A percentile compares a stretch with the other conserved stretches of the same genome.
Evolutionary conservation across 2,888 invertebrate species (phyloP).

Genomic region (Drosophila formosana): DNA sequence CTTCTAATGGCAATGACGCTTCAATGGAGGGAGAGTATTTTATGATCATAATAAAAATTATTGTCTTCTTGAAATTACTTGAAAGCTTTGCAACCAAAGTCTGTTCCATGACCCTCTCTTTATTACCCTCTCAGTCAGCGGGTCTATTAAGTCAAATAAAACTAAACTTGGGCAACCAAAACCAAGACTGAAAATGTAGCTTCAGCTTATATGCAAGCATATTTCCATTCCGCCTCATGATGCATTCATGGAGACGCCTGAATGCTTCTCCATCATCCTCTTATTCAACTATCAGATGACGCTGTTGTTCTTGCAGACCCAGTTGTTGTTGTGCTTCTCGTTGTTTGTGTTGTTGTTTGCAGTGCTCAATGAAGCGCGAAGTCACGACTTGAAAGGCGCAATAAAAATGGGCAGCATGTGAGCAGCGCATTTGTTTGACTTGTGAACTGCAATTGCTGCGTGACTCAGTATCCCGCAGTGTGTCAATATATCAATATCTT

Average conservation of each 20-base stretch:
- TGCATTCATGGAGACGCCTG: slow-evolving; percentile 35
- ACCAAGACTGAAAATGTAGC: slow-evolving; percentile 24
- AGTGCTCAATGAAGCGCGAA: slow-evolving; percentile 72
- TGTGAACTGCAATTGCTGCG: slow-evolving; percentile 44
- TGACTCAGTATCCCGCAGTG: slow-evolving; percentile 16
- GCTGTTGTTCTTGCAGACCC: slow-evolving; percentile 5
- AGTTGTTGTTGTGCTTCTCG: slow-evolving; percentile 5
- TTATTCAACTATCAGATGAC: background rate
- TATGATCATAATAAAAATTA: background rate
- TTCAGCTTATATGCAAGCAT: slow-evolving; percentile 30
- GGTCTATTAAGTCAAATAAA: slow-evolving; percentile 8
- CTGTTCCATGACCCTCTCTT: background rate
- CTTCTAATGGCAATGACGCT: background rate
- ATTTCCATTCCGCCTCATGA: slow-evolving; percentile 36
- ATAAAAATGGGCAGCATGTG: slow-evolving; percentile 42
- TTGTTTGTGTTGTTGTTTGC: slow-evolving; percentile 24
- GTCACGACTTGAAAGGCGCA: slow-evolving; percentile 47
- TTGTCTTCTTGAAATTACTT: too few species aligned
- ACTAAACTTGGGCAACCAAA: slow-evolving; percentile 13
- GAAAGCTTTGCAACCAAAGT: background rate
- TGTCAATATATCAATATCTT: slow-evolving; percentile 33
- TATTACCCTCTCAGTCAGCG: background rate
- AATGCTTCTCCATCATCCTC: slow-evolving; percentile 4
- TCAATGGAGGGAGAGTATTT: background rate
- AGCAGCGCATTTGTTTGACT: slow-evolving; percentile 48